Evolutionary conservation across 2,113 vertebrate genomes (phyloP), one percentile per base, ranked within the genome.

Genomic region (Corythoichthys intestinalis): DNA sequence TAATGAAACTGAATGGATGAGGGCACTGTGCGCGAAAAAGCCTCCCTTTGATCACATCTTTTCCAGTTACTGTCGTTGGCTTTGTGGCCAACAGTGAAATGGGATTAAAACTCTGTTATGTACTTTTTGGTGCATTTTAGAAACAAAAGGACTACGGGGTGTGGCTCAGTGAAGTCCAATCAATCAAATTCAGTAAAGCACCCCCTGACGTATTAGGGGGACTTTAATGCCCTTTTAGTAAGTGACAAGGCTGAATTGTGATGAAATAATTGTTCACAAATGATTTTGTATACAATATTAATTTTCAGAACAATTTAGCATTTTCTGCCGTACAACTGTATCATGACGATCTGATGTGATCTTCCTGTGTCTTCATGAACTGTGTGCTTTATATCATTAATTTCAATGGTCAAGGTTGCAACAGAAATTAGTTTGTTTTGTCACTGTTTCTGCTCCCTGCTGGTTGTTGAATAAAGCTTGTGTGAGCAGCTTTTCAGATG

Each of bases 401-500:
- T 84, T 78, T 73, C 57, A 15, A 17, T 12, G 1, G 46, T 84
- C 80, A 71, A 76, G 67, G 75, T 58, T 69, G 73, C 49, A 73
- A 52, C 7, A 2, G 68, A 48, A 66, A 67, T 80, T 86, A 70
- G 78, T 80, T 79, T 74, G 70, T 44, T 63, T 62, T 76, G 75
- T 65, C 76, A 84, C 61, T 74, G 64, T 77, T 68, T 69, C 66
- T 47, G 63, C 54, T 68, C 79, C 68, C 49, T 38, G 66, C 68
- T 58, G 79, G 75, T 78, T 74, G 66, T 76, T 66, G 58, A 79
- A 73, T 83, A 82, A 72, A 81, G 78, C 77, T 80, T 87, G 81
- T 77, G 79, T 80, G 79, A 85, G 80, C 81, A 83, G 73, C 70
- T 86, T 78, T 77, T 59, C 57, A 10, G 53, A 35, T 7, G 69